A percentile compares a stretch with the other conserved stretches of the same genome.
Evolutionary conservation across 2,113 vertebrate genomes (phyloP).

Genomic region (Scolopax mira): DNA sequence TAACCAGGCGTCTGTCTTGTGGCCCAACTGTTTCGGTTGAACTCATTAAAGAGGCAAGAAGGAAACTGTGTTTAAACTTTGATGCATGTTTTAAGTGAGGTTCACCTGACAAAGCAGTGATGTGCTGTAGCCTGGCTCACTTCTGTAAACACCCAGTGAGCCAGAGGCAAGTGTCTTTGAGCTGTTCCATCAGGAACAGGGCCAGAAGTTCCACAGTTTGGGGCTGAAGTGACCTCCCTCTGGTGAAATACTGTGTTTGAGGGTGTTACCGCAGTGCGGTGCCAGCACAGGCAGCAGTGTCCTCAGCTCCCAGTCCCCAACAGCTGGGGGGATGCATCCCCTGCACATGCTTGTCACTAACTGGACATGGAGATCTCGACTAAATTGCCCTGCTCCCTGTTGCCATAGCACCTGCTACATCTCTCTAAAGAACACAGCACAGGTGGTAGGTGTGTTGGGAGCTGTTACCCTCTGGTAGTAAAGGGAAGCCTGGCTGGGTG

Average conservation of each 20-base stretch:
- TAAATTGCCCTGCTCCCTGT: fast-evolving
- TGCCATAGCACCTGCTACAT: fast-evolving
- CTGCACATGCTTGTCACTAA: fast-evolving
- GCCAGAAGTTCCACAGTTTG: not conserved
- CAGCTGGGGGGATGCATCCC: not conserved
- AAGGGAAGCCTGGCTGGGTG: not conserved
- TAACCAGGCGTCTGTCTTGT: conserved; percentile 30
- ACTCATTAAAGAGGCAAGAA: not conserved
- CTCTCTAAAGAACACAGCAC: not conserved
- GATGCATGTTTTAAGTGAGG: not conserved
- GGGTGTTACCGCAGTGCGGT: fast-evolving
- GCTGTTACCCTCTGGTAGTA: not conserved
- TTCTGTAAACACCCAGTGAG: not conserved
- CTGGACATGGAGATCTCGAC: not conserved
- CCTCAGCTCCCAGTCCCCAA: not conserved
- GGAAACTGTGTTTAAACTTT: not conserved
- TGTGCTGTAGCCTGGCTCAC: not conserved
- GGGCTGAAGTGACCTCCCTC: not conserved
- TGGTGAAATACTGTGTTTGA: fast-evolving
- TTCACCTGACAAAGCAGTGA: not conserved
- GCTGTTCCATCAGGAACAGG: fast-evolving
- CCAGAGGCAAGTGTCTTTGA: not conserved
- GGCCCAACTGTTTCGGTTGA: not conserved
- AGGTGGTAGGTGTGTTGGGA: not conserved
- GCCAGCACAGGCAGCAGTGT: not conserved